Evolutionary conservation across 2,113 vertebrate genomes (phyloP), one percentile per base, ranked within the genome.

Genomic region (Rhea americana): DNA sequence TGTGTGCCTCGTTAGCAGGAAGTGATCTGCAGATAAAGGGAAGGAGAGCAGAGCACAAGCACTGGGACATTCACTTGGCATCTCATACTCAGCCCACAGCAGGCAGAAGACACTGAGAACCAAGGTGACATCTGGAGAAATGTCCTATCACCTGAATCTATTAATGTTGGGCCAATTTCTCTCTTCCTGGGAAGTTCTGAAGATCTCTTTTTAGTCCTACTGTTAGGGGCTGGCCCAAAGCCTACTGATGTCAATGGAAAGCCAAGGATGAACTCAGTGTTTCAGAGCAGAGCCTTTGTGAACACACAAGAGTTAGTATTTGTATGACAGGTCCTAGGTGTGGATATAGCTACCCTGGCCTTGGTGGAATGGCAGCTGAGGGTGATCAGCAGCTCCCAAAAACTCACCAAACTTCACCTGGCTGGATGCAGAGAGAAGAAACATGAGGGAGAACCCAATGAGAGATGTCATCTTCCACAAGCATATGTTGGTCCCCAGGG

Each of bases 1-100:
- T 90, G 92, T 96, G 94, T 94, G 94, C 92, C 95, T 96, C 11
- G 41, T 96, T 96, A 94, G 88, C 93, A 88, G 87, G 89, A 90
- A 25, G 4, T 0, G 50, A 96, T 93, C 73, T 75, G 62, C 45
- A 94, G 95, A 94, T 93, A 96, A 94, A 82, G 30, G 30, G 12
- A 72, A 16, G 66, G 62, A 85, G 50, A 74, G 45, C 6, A 3
- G 9, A 5, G 5, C 65, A 28, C 30, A 1, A 0, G 55, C 4
- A 1, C 55, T 2, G 77, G 65, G 89, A 90, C 83, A 48, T 17
- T 83, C 0, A 0, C 1, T 5, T 16, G 55, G 55, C 53, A 50
- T 47, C 19, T 73, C 3, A 0, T 4, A 21, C 22, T 70, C 88
- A 11, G 13, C 5, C 2, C 10, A 13, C 0, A 0, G 22, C 0